Percentiles rank a stretch among this genome's conserved stretches.
These are phyloP conservation scores for Ormyrus thymus DNA, from an alignment of 2,888 invertebrate species.

Conservation along the genomic window DNA sequence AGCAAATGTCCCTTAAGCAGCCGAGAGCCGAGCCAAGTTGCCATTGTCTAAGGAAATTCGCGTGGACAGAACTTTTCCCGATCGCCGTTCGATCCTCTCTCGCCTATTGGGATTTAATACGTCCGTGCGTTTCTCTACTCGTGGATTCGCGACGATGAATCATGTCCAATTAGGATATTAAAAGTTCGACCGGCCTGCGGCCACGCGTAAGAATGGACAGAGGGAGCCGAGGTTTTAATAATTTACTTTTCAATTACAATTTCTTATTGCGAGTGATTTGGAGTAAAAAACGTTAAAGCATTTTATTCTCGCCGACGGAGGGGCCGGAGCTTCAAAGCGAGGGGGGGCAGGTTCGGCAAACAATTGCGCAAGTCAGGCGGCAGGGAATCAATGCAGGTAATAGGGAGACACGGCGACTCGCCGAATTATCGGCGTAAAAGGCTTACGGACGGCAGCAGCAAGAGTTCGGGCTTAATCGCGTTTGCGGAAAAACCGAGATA, in stretches of 20 bases:
- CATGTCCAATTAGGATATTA: conserved; percentile 49
- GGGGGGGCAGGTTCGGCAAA: conserved; percentile 39
- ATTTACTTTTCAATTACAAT: not conserved
- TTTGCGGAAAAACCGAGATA: conserved; percentile 72
- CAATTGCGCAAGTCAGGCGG: conserved; percentile 49
- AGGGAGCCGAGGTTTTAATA: not conserved
- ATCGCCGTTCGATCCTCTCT: conserved; percentile 8
- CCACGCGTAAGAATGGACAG: not conserved
- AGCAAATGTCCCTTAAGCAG: conserved; percentile 52
- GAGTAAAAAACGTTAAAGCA: too few relatives aligned
- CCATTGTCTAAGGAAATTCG: conserved; percentile 53
- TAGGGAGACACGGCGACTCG: conserved; percentile 7
- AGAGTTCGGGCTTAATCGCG: conserved; percentile 71
- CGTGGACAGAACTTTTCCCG: conserved; percentile 49
- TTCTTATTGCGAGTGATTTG: not conserved
- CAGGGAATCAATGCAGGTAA: conserved; percentile 43
- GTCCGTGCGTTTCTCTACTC: conserved; percentile 40
- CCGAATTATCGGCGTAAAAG: conserved; percentile 57
- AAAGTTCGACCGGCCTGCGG: conserved; percentile 18
- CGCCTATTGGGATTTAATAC: conserved; percentile 46
- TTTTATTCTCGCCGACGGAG: not conserved
- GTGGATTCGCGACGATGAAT: conserved; percentile 40
- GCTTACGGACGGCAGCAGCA: conserved; percentile 60
- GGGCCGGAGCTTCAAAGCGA: not conserved
- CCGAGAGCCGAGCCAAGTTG: not conserved